These are phyloP conservation scores for Gymnobelideus leadbeateri DNA, from an alignment of 2,113 vertebrate species.

Conservation along the genomic window DNA sequence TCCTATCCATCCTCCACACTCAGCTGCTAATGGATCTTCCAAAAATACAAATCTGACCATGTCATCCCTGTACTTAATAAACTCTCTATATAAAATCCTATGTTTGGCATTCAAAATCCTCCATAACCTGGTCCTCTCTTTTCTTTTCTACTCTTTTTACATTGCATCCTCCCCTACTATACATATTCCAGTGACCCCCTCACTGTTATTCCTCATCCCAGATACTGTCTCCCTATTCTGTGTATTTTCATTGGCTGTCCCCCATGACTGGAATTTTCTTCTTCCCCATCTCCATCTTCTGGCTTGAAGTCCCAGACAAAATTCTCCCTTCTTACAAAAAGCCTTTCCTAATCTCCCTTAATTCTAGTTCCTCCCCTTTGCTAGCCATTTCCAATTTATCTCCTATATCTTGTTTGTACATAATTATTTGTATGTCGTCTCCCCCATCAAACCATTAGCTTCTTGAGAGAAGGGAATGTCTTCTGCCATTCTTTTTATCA, in stretches of 20 bases:
- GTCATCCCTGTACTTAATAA: neutral
- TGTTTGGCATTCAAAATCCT: neutral
- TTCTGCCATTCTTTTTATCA: slow-evolving; percentile 4
- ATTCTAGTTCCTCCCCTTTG: neutral
- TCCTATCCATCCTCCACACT: neutral
- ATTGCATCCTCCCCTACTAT: neutral
- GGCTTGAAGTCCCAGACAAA: neutral
- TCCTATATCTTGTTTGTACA: neutral
- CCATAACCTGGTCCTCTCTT: neutral
- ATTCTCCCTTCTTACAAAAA: neutral
- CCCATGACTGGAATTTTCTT: neutral
- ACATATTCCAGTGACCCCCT: neutral
- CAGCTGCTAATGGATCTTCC: neutral
- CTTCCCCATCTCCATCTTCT: neutral
- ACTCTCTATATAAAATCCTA: neutral
- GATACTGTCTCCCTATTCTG: neutral
- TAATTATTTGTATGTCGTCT: neutral
- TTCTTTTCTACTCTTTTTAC: neutral
- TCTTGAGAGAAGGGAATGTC: neutral
- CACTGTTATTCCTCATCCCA: neutral
- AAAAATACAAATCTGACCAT: neutral
- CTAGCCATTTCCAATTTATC: neutral
- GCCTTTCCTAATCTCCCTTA: neutral
- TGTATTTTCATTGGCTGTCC: neutral
- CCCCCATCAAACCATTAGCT: slow-evolving; percentile 17